Evolutionary conservation across 1,140 invertebrate species (phyloP).

Genomic region (Musca domestica): DNA sequence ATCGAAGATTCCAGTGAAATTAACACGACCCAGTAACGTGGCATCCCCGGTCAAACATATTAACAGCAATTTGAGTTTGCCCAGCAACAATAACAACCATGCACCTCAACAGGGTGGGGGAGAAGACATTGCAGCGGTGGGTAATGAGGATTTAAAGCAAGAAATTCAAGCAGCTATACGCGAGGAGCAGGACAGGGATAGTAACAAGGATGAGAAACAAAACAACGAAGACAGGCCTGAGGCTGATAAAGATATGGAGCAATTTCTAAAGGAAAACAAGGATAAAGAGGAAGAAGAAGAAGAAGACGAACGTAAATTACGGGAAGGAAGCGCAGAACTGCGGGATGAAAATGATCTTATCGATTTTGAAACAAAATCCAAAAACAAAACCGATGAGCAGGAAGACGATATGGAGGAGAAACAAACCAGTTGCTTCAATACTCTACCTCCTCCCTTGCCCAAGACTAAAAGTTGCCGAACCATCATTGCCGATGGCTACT

Average conservation of each 20-base stretch:
- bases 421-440: conserved; percentile 28
- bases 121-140: conserved; percentile 47
- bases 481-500: conserved; percentile 74
- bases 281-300: not conserved
- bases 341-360: conserved; percentile 31
- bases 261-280: conserved; percentile 9
- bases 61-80: not conserved
- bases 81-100: not conserved
- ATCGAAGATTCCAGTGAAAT: conserved; percentile 51
- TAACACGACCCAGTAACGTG: conserved; percentile 36
- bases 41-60: conserved; percentile 42
- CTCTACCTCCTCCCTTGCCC: conserved; percentile 58
- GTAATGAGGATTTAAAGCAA: conserved; percentile 41
- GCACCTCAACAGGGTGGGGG: conserved; percentile 48
- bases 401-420: not conserved
- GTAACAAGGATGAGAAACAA: conserved; percentile 22
- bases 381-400: not conserved
- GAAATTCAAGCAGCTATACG: conserved; percentile 47
- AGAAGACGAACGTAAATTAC: not conserved
- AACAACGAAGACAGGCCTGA: conserved; percentile 38
- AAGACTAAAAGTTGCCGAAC: conserved; percentile 65
- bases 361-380: conserved; percentile 28
- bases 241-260: conserved; percentile 34
- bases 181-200: conserved; percentile 36
- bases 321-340: not conserved